phyloP scores from a whole-genome alignment of 2,888 invertebrate species.

The Brachypterus glaber region DNA sequence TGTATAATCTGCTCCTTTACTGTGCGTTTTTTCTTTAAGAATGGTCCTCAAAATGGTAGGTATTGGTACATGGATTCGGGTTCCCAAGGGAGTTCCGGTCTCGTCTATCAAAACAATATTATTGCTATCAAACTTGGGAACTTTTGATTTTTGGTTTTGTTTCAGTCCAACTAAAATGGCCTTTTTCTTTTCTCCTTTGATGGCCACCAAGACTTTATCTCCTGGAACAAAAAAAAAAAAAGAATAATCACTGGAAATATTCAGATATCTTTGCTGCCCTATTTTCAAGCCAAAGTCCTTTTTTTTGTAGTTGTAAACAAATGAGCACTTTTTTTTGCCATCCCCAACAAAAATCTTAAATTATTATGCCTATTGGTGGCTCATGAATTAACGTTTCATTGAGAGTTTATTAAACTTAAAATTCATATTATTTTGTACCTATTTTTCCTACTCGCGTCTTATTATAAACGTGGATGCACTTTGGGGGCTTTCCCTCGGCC shows the following conservation, averaged over 20 bases:
- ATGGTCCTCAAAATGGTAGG: constrained; percentile 81
- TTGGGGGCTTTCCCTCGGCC: constrained; percentile 88
- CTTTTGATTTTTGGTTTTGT: constrained; percentile 66
- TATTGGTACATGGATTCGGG: constrained; percentile 89
- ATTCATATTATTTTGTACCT: constrained; percentile 43
- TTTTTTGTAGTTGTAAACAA: too few relatives aligned
- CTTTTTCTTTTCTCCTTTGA: constrained; percentile 91
- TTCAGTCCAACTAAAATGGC: constrained; percentile 84
- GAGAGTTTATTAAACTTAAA: too few relatives aligned
- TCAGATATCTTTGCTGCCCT: constrained; percentile 5
- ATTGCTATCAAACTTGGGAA: constrained; percentile 90
- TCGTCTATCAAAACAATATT: constrained; percentile 95
- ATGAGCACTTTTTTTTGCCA: too few relatives aligned
- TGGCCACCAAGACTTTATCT: constrained; percentile 84
- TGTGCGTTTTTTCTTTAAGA: constrained; percentile 66
- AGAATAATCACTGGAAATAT: too few relatives aligned
- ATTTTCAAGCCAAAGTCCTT: too few relatives aligned
- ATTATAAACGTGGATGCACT: constrained; percentile 90
- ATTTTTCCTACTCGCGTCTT: constrained; percentile 55
- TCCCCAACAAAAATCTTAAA: too few relatives aligned
- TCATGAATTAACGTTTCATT: too few relatives aligned
- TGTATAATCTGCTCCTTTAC: constrained; percentile 83
- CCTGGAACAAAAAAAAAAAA: constrained; percentile 40
- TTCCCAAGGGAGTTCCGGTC: constrained; percentile 88
- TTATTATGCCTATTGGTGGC: too few relatives aligned